A percentile compares a stretch with the other conserved stretches of the same genome.
phyloP scores from a whole-genome alignment of 2,797 vertebrate genomes.

The Eulemur albifrons region DNA sequence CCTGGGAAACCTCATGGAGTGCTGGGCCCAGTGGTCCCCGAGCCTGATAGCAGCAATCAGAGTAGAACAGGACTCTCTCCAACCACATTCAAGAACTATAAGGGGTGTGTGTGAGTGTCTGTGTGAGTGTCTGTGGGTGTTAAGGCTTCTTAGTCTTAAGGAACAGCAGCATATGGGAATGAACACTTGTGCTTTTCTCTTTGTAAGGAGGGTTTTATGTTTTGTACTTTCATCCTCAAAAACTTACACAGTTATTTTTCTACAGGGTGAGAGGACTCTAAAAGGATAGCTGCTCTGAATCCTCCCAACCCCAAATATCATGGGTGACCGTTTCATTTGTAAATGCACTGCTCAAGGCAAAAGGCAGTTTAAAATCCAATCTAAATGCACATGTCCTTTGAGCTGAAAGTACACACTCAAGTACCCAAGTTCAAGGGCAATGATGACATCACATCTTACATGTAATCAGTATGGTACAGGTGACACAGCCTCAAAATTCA shows the following conservation, averaged over 20 bases:
- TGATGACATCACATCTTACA: fast-evolving
- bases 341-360: background rate
- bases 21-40: background rate
- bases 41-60: background rate
- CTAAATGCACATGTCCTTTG: background rate
- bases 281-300: background rate
- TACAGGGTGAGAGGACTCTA: background rate
- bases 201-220: background rate
- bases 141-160: background rate
- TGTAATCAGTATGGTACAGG: fast-evolving
- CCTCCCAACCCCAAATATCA: fast-evolving
- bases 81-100: background rate
- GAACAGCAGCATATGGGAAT: background rate
- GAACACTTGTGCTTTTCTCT: background rate
- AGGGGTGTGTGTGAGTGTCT: too few species aligned
- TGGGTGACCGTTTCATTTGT: too few species aligned
- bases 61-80: background rate
- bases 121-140: too few species aligned
- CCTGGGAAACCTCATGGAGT: background rate
- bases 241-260: background rate
- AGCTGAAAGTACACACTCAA: background rate
- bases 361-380: background rate
- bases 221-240: background rate
- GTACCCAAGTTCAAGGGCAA: background rate
- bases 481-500: background rate